Conservation (phyloP, 2,113 vertebrate species). For the Notiomystis cincta region DNA sequence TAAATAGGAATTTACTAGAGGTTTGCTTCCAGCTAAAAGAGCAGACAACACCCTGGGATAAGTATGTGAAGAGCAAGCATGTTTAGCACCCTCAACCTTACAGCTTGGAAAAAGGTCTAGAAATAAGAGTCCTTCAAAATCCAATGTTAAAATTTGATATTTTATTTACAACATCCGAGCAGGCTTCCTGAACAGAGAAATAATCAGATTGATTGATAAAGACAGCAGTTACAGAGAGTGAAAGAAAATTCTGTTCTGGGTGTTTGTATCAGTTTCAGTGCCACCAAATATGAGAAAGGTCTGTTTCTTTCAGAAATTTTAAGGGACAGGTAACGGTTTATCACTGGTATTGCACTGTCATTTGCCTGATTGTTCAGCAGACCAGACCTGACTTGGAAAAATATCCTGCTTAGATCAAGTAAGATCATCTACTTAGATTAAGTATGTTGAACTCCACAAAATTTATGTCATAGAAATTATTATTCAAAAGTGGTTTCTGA, state of each 20-base stretch:
- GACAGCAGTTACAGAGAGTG: not conserved
- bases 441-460: not conserved
- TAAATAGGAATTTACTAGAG: constrained; percentile 68
- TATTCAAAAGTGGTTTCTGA: not conserved
- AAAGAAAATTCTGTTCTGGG: not conserved
- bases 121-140: constrained; percentile 4
- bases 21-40: constrained; percentile 70
- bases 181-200: not conserved
- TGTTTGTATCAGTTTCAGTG: not conserved
- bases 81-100: constrained; percentile 31
- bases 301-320: not conserved
- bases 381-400: not conserved
- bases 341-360: not conserved
- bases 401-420: not conserved
- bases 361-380: not conserved
- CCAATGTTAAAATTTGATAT: not conserved
- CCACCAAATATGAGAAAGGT: not conserved
- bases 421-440: not conserved
- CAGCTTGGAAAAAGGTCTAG: constrained; percentile 14
- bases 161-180: not conserved
- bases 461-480: not conserved
- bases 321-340: not conserved
- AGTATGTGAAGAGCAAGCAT: constrained; percentile 42
- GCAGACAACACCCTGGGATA: constrained; percentile 49
- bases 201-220: not conserved